Percentiles rank a stretch among this genome's conserved stretches.
Conservation (phyloP, 2,797 vertebrate genomes). For the Pogoniulus pusillus region DNA sequence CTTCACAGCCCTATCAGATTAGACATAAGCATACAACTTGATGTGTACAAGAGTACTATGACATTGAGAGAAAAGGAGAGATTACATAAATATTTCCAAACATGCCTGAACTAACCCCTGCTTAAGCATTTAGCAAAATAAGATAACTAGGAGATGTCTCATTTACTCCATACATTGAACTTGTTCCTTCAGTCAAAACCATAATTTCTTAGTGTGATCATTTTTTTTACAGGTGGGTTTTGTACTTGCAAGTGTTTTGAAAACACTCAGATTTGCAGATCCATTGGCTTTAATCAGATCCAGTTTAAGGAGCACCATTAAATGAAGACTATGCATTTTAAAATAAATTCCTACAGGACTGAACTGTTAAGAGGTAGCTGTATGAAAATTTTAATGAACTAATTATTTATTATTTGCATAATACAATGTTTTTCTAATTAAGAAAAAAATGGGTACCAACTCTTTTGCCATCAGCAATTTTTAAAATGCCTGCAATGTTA, state of each 20-base stretch:
- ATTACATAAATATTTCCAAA: neutral
- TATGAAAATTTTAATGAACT: neutral
- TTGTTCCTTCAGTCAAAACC: neutral
- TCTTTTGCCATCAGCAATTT: neutral
- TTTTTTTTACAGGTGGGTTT: neutral
- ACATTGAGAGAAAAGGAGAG: neutral
- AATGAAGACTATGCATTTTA: neutral
- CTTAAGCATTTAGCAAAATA: neutral
- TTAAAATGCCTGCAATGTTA: neutral
- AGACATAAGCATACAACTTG: neutral
- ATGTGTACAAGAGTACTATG: neutral
- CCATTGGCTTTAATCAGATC: neutral
- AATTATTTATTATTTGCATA: neutral
- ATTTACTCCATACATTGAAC: neutral
- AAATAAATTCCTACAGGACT: neutral
- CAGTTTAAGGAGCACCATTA: neutral
- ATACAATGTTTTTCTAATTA: neutral
- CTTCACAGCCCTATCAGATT: neutral
- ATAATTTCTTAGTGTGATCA: neutral
- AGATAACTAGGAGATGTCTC: neutral
- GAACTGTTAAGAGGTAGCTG: neutral
- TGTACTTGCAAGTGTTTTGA: neutral
- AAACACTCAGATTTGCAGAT: neutral
- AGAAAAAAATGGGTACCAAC: neutral
- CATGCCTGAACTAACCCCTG: neutral